These are phyloP conservation scores for Steatocranus sp. DNA, from an alignment of 2,797 vertebrate species.

Conservation along the genomic window DNA sequence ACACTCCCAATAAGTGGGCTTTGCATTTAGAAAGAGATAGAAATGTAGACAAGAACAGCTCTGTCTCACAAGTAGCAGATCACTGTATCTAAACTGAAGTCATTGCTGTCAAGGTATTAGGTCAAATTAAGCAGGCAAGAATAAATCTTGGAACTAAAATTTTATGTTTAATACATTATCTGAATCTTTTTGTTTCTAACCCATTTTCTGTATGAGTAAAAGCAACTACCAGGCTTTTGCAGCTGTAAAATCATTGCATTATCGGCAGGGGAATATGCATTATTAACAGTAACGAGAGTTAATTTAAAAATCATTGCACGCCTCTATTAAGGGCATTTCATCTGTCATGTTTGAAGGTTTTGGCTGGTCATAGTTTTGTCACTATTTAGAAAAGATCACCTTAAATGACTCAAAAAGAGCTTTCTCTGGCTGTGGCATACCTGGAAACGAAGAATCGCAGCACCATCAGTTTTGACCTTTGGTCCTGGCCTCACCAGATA, in stretches of 20 bases:
- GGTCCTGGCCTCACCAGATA: neutral
- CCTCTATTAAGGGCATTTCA: neutral
- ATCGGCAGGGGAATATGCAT: neutral
- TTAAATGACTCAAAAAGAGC: neutral
- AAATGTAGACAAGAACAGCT: neutral
- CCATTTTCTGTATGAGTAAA: neutral
- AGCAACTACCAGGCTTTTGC: neutral
- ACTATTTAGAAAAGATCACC: neutral
- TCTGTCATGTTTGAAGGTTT: neutral
- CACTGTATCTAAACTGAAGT: neutral
- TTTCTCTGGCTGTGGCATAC: neutral
- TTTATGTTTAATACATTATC: fast-evolving
- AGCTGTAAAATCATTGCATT: neutral
- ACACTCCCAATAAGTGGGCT: neutral
- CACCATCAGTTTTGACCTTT: neutral
- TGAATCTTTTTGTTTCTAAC: neutral
- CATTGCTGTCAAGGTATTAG: neutral
- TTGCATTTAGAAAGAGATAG: neutral
- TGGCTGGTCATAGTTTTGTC: neutral
- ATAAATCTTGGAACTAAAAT: neutral
- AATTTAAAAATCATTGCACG: neutral
- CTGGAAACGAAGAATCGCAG: neutral
- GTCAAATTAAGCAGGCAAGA: neutral
- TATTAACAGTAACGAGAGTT: neutral
- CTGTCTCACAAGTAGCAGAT: neutral